Evolutionary conservation across 1,140 invertebrate genomes (phyloP).

Genomic region (Bemisia tabaci): DNA sequence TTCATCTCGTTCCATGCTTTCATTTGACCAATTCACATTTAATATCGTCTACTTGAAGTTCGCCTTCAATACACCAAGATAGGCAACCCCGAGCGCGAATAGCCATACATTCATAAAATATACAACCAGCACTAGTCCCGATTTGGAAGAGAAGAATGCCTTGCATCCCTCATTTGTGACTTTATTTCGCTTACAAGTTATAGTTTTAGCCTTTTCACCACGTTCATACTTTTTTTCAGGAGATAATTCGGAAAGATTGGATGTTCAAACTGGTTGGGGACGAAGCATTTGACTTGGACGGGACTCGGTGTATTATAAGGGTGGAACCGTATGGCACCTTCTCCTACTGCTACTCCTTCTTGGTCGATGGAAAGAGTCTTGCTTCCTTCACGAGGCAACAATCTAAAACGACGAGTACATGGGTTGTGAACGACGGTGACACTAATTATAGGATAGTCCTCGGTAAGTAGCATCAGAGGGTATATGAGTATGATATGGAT

Average conservation of each 20-base stretch:
- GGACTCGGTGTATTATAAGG: slow-evolving; percentile 32
- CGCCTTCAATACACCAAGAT: no score
- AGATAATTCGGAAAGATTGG: slow-evolving; percentile 62
- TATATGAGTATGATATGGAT: not conserved
- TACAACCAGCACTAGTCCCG: no score
- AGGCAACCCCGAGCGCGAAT: no score
- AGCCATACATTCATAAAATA: no score
- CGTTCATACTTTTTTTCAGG: slow-evolving; percentile 37
- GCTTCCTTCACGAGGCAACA: slow-evolving; percentile 65
- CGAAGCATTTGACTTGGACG: slow-evolving; percentile 38
- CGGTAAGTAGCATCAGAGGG: slow-evolving; percentile 36
- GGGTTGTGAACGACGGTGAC: slow-evolving; percentile 35
- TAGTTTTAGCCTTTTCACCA: no score
- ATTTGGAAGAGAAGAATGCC: no score
- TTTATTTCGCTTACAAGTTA: no score
- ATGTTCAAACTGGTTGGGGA: slow-evolving; percentile 78
- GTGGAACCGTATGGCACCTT: slow-evolving; percentile 66
- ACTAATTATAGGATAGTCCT: slow-evolving; percentile 46
- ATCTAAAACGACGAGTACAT: slow-evolving; percentile 49
- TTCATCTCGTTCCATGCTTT: no score
- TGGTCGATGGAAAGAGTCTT: slow-evolving; percentile 58
- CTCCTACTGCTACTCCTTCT: slow-evolving; percentile 60
- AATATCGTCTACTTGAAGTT: no score
- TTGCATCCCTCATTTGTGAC: no score
- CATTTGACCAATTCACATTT: no score